Percentiles rank a stretch among this genome's conserved stretches.
Evolutionary conservation across 2,888 invertebrate genomes (phyloP).

Genomic region (Coleophora flavipennella): DNA sequence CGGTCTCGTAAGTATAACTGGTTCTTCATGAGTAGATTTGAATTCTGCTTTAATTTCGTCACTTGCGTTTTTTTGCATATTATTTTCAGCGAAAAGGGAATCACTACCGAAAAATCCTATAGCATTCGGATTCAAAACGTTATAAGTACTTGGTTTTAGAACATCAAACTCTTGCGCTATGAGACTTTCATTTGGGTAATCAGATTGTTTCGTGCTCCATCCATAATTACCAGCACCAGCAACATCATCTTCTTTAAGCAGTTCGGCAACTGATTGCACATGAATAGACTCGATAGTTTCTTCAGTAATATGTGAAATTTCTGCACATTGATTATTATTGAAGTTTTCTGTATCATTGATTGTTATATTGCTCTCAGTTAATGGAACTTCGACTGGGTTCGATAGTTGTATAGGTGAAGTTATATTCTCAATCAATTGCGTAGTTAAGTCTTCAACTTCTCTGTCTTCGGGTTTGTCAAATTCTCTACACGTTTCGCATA

Average conservation of each 20-base stretch:
- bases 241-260: slow-evolving; percentile 29
- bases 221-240: slow-evolving; percentile 27
- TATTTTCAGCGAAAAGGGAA: slow-evolving; percentile 33
- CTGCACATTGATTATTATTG: slow-evolving; percentile 29
- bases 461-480: slow-evolving; percentile 39
- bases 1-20: slow-evolving; percentile 26
- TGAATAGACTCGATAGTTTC: slow-evolving; percentile 50
- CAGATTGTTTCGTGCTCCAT: slow-evolving; percentile 30
- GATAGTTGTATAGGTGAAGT: slow-evolving; percentile 52
- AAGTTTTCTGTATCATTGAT: slow-evolving; percentile 21
- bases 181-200: neutral
- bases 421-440: slow-evolving; percentile 55
- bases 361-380: slow-evolving; percentile 25
- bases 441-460: slow-evolving; percentile 40
- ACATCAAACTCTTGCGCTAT: neutral
- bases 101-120: slow-evolving; percentile 38
- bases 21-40: slow-evolving; percentile 37
- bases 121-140: slow-evolving; percentile 21
- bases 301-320: slow-evolving; percentile 47
- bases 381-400: slow-evolving; percentile 45
- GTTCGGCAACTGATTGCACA: slow-evolving; percentile 39
- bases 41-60: slow-evolving; percentile 53
- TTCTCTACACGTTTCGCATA: slow-evolving; percentile 54
- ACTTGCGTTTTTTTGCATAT: slow-evolving; percentile 41
- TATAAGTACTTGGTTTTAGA: neutral